phyloP scores from a whole-genome alignment of 1,140 invertebrate genomes.

The Zelostemma sp. region DNA sequence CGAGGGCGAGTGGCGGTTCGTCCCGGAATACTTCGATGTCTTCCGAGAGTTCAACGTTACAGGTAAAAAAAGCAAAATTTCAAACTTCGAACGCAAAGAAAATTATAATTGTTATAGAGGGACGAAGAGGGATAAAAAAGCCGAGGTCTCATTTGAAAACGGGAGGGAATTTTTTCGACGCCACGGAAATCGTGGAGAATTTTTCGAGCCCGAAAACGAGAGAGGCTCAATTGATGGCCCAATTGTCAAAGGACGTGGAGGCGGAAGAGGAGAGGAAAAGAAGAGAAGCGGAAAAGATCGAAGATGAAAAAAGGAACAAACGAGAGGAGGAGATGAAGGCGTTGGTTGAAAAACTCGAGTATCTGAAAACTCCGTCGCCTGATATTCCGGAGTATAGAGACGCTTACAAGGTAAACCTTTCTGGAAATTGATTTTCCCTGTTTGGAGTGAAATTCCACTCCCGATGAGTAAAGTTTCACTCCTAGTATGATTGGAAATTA shows the following conservation, averaged over 20 bases:
- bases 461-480: no score
- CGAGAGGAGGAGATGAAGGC: conserved; percentile 61
- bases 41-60: conserved; percentile 54
- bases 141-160: conserved; percentile 55
- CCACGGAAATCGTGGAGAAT: conserved; percentile 51
- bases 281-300: conserved; percentile 17
- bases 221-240: conserved; percentile 43
- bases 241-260: conserved; percentile 36
- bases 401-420: conserved; percentile 58
- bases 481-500: no score
- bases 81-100: no score
- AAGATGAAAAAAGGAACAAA: conserved; percentile 26
- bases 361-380: conserved; percentile 55
- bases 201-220: conserved; percentile 51
- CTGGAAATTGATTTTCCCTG: no score
- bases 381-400: conserved; percentile 66
- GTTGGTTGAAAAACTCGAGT: conserved; percentile 60
- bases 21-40: conserved; percentile 66
- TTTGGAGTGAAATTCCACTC: no score
- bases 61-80: conserved; percentile 39
- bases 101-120: no score
- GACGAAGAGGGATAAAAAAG: conserved; percentile 46
- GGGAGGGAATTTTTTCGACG: conserved; percentile 53
- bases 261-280: conserved; percentile 41
- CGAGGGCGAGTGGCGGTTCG: conserved; percentile 62